These are phyloP conservation scores for Acanthacorydalis orientalis DNA, from an alignment of 2,888 invertebrate species.

Conservation along the genomic window DNA sequence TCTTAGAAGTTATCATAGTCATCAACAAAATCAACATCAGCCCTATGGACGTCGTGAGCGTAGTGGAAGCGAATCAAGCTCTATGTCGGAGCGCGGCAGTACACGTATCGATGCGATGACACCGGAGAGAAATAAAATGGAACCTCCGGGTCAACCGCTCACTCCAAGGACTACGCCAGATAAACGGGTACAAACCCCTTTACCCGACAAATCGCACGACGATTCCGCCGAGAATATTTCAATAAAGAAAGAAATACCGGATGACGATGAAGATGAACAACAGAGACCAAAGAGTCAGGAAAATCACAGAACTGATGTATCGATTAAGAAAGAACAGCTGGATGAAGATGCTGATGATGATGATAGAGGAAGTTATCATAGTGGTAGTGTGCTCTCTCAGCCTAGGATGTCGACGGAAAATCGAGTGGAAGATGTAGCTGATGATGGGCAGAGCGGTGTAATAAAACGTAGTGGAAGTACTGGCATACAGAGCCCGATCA, in stretches of 20 bases:
- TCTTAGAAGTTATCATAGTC: conserved; percentile 57
- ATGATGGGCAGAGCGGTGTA: conserved; percentile 14
- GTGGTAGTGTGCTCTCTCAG: conserved; percentile 16
- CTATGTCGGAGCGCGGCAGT: conserved; percentile 68
- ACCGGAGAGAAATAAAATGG: conserved; percentile 55
- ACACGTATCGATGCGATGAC: conserved; percentile 67
- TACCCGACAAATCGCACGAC: conserved; percentile 31
- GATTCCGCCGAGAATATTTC: conserved; percentile 29
- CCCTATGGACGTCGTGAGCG: conserved; percentile 52
- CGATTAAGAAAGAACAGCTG: conserved; percentile 20
- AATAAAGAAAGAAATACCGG: conserved; percentile 38
- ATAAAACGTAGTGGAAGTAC: conserved; percentile 10
- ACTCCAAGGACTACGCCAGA: conserved; percentile 55
- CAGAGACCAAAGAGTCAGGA: conserved; percentile 13
- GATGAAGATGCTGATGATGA: conserved; percentile 26
- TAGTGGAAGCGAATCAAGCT: conserved; percentile 78
- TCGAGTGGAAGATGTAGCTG: conserved; percentile 19
- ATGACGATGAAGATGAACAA: conserved; percentile 28
- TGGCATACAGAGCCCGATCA: conserved; percentile 18
- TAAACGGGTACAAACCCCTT: conserved; percentile 42
- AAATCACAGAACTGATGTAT: conserved; percentile 18
- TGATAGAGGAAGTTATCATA: conserved; percentile 23
- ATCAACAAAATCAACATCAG: conserved; percentile 35
- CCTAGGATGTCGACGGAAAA: conserved; percentile 12
- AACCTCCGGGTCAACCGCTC: conserved; percentile 39